Conservation (phyloP, 2,797 vertebrate genomes). For the Microctenopoma lineatum region DNA sequence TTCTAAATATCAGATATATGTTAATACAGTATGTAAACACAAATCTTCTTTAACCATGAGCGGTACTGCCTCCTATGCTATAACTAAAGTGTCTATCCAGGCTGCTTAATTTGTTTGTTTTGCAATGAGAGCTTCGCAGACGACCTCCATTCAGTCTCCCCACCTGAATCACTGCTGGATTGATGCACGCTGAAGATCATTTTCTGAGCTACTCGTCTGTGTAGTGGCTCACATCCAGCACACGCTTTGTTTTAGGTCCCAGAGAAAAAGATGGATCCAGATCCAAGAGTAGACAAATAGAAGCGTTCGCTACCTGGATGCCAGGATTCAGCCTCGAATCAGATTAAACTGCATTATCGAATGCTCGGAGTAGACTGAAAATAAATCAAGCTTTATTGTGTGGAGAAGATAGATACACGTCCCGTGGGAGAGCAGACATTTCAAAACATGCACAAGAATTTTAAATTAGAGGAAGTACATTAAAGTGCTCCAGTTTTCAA, state of each 20-base stretch:
- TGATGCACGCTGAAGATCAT: slow-evolving; percentile 74
- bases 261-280: slow-evolving; percentile 69
- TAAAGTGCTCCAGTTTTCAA: slow-evolving; percentile 52
- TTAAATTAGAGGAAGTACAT: slow-evolving; percentile 56
- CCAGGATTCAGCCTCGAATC: slow-evolving; percentile 65
- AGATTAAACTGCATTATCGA: slow-evolving; percentile 70
- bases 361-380: slow-evolving; percentile 65
- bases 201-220: slow-evolving; percentile 75
- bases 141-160: slow-evolving; percentile 60
- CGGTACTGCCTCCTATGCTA: slow-evolving; percentile 31
- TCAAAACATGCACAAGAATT: slow-evolving; percentile 60
- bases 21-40: slow-evolving; percentile 3
- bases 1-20: slow-evolving; percentile 1
- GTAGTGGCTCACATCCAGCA: slow-evolving; percentile 76
- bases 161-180: slow-evolving; percentile 72
- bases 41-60: slow-evolving; percentile 22
- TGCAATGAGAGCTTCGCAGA: slow-evolving; percentile 61
- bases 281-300: slow-evolving; percentile 73
- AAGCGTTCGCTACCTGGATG: slow-evolving; percentile 66
- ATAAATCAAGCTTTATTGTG: slow-evolving; percentile 74
- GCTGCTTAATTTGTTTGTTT: slow-evolving; percentile 67
- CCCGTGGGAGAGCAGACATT: slow-evolving; percentile 54
- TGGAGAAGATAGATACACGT: slow-evolving; percentile 58
- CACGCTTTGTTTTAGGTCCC: slow-evolving; percentile 77
- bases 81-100: slow-evolving; percentile 31